Percentiles rank a stretch among this genome's conserved stretches.
Evolutionary conservation across 2,888 invertebrate species (phyloP).

Genomic region (Dinocampus coccinellae): DNA sequence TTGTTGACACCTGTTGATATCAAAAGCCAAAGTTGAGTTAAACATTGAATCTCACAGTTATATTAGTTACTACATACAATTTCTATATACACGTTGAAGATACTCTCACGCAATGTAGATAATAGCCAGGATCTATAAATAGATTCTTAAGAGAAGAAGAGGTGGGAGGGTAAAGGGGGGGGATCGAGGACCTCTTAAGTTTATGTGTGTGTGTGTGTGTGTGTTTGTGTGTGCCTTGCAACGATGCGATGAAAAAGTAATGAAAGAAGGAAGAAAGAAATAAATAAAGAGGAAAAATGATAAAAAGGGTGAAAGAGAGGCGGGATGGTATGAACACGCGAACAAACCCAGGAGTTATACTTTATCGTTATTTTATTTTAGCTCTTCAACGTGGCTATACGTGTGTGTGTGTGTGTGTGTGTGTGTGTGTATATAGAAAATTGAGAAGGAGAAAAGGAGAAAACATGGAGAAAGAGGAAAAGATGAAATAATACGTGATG

Average conservation of each 20-base stretch:
- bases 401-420: too few relatives aligned
- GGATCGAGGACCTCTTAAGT: not conserved
- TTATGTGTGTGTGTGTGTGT: not conserved
- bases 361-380: not conserved
- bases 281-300: too few relatives aligned
- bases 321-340: not conserved
- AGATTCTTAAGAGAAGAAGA: constrained; percentile 37
- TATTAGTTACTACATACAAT: constrained; percentile 1
- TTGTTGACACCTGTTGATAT: not conserved
- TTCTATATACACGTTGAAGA: not conserved
- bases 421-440: too few relatives aligned
- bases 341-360: not conserved
- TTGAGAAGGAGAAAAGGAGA: not conserved
- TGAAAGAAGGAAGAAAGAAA: too few relatives aligned
- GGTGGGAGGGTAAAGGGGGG: too few relatives aligned
- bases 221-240: not conserved
- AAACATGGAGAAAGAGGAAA: not conserved
- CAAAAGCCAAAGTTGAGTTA: not conserved
- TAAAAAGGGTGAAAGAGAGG: too few relatives aligned
- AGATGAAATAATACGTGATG: constrained; percentile 11
- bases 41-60: not conserved
- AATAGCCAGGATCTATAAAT: constrained; percentile 51
- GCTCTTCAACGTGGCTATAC: not conserved
- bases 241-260: not conserved
- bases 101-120: constrained; percentile 47